These are phyloP conservation scores for Pholis gunnellus DNA, from an alignment of 2,113 vertebrate species.

Conservation along the genomic window DNA sequence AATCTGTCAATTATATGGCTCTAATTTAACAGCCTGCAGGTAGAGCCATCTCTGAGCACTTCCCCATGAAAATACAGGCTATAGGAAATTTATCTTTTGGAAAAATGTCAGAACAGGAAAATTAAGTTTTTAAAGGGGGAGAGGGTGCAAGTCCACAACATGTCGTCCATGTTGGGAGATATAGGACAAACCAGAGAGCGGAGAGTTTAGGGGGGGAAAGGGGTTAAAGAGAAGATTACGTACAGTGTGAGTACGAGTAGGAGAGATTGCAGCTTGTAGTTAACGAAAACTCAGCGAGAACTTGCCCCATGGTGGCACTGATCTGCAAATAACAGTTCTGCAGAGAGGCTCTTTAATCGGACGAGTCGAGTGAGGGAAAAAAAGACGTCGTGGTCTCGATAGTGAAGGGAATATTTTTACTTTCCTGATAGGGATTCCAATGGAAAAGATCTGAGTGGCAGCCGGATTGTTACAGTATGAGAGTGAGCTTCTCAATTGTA, in stretches of 20 bases:
- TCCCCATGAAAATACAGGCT: conserved; percentile 77
- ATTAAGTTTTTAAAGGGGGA: conserved; percentile 75
- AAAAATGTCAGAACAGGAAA: conserved; percentile 81
- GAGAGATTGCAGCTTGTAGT: conserved; percentile 40
- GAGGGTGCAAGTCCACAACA: conserved; percentile 70
- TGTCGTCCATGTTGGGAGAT: conserved; percentile 60
- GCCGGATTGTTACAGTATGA: not conserved
- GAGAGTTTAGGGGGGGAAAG: conserved; percentile 14
- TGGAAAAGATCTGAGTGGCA: conserved; percentile 16
- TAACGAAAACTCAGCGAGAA: conserved; percentile 33
- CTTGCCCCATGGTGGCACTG: conserved; percentile 47
- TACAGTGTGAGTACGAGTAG: not conserved
- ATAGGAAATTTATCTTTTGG: conserved; percentile 82
- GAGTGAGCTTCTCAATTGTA: conserved; percentile 44
- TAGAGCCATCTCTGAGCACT: conserved; percentile 71
- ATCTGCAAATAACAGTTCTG: conserved; percentile 54
- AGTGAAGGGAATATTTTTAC: conserved; percentile 33
- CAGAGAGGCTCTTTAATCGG: conserved; percentile 48
- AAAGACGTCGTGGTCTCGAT: conserved; percentile 1
- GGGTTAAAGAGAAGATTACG: conserved; percentile 56
- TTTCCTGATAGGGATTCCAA: conserved; percentile 25
- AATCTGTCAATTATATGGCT: conserved; percentile 84
- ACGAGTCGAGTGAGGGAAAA: not conserved
- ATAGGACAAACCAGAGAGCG: conserved; percentile 39
- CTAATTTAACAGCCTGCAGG: conserved; percentile 83